phyloP scores from a whole-genome alignment of 2,888 invertebrate species.

The Octonoba sinensis region DNA sequence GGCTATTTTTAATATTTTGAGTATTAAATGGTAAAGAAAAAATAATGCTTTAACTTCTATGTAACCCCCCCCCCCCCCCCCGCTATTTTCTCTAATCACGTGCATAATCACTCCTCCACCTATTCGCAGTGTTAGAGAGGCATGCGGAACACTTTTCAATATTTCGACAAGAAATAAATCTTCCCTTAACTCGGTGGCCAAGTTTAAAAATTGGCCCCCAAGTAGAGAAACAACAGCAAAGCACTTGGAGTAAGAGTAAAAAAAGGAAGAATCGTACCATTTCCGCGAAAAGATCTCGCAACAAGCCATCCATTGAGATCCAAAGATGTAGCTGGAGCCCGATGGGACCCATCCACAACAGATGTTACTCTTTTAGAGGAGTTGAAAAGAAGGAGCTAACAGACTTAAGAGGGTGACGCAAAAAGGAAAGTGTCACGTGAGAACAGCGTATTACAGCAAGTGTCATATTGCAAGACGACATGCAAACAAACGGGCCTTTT shows the following conservation, averaged over 20 bases:
- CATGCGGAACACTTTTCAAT: no score
- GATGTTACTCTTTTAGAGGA: constrained; percentile 31
- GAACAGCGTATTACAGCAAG: constrained; percentile 23
- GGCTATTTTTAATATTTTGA: no score
- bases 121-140: no score
- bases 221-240: background rate
- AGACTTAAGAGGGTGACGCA: constrained; percentile 11
- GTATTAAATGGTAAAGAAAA: no score
- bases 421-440: constrained; percentile 49
- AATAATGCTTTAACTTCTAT: no score
- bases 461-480: constrained; percentile 55
- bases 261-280: constrained; percentile 29
- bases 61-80: no score
- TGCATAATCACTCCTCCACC: no score
- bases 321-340: constrained; percentile 13
- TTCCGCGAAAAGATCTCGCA: constrained; percentile 26
- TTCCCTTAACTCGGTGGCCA: no score
- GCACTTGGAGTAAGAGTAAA: background rate
- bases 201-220: background rate
- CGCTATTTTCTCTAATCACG: no score
- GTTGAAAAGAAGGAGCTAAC: constrained; percentile 40
- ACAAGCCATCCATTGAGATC: constrained; percentile 44
- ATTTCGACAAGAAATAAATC: no score
- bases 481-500: constrained; percentile 45
- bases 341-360: constrained; percentile 20